phyloP scores from a whole-genome alignment of 2,113 vertebrate genomes.

The Notothenia coriiceps region DNA sequence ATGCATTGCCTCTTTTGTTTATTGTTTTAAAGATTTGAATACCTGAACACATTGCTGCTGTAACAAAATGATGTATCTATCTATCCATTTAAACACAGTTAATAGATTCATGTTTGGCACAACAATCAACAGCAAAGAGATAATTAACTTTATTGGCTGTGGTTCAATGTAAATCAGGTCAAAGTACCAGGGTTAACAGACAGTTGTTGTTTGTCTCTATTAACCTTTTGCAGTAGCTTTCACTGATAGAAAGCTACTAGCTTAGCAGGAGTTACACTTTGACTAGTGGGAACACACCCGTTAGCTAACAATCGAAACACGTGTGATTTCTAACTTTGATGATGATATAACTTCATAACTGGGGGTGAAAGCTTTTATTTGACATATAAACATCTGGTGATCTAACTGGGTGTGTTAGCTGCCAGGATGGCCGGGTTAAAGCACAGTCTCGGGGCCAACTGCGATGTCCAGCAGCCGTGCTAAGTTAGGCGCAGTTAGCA shows the following conservation, averaged over 20 bases:
- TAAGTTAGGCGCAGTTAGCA: neutral
- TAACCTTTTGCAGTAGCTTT: neutral
- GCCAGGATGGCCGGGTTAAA: constrained; percentile 27
- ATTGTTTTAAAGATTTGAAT: too few species aligned
- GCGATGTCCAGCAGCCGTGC: neutral
- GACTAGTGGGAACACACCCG: neutral
- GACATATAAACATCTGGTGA: neutral
- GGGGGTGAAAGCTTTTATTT: neutral
- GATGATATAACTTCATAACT: neutral
- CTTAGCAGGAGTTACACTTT: constrained; percentile 4
- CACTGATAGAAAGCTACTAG: neutral
- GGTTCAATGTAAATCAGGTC: neutral
- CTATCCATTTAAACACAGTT: neutral
- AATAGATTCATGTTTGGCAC: neutral
- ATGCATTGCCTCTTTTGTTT: too few species aligned
- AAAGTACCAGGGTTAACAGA: constrained; percentile 11
- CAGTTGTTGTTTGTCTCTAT: neutral
- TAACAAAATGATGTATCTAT: neutral
- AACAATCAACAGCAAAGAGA: constrained; percentile 1
- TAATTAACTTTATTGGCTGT: constrained; percentile 35
- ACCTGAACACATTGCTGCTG: too few species aligned
- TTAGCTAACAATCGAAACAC: neutral
- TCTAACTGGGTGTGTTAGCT: too few species aligned
- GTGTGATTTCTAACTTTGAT: neutral
- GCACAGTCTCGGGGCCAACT: constrained; percentile 46